Conservation (phyloP, 2,888 invertebrate genomes). For the Caenorhabditis wallacei region DNA sequence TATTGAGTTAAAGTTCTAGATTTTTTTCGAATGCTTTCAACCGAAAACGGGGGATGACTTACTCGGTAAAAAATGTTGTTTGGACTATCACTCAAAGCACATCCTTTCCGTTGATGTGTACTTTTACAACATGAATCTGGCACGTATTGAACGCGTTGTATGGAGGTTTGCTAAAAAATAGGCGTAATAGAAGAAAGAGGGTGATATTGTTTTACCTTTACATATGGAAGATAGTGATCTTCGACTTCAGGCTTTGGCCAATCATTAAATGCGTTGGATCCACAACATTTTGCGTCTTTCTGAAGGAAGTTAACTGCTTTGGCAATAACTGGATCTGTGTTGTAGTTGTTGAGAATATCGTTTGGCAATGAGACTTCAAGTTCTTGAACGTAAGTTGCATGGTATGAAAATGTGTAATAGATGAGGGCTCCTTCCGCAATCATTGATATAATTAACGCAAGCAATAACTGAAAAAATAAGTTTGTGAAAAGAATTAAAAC, state of each 20-base stretch:
- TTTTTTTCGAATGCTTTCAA: too few species aligned
- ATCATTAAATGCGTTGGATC: slow-evolving; percentile 62
- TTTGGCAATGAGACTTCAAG: slow-evolving; percentile 30
- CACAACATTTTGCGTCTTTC: slow-evolving; percentile 66
- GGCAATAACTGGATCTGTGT: slow-evolving; percentile 15
- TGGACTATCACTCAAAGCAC: slow-evolving; percentile 67
- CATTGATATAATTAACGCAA: slow-evolving; percentile 38
- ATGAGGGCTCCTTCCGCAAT: slow-evolving; percentile 42
- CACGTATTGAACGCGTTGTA: slow-evolving; percentile 62
- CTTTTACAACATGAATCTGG: slow-evolving; percentile 70
- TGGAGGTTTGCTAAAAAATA: too few species aligned
- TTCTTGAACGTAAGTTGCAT: slow-evolving; percentile 36
- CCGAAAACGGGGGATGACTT: neutral
- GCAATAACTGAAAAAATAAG: slow-evolving; percentile 36
- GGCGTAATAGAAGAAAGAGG: too few species aligned
- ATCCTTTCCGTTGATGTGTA: slow-evolving; percentile 52
- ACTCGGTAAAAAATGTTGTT: slow-evolving; percentile 70
- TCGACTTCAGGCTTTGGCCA: slow-evolving; percentile 64
- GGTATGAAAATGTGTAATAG: slow-evolving; percentile 52
- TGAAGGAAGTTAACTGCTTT: slow-evolving; percentile 53
- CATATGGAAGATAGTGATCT: slow-evolving; percentile 52
- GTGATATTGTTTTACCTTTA: slow-evolving; percentile 43
- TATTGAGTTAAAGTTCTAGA: neutral
- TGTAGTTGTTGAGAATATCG: slow-evolving; percentile 51
- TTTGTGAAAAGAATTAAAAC: neutral